phyloP scores from a whole-genome alignment of 1,140 invertebrate species.

The Sycobia sp. region DNA sequence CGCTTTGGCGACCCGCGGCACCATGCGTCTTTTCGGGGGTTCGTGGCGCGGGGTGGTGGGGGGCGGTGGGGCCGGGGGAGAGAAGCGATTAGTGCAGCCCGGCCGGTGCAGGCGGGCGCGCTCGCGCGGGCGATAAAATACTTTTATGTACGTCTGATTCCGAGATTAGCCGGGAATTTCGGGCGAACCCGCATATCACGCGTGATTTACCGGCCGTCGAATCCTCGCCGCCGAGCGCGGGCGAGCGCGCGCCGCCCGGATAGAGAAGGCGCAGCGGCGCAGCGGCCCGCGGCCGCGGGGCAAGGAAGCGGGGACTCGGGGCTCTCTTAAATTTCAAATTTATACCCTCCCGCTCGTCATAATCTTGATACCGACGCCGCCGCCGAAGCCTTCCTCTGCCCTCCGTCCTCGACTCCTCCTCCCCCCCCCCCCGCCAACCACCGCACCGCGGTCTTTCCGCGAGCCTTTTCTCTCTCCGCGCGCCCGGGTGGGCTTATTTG shows the following conservation, averaged over 20 bases:
- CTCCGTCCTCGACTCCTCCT: no score
- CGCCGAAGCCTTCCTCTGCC: no score
- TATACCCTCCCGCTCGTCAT: constrained; percentile 56
- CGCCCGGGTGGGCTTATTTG: constrained; percentile 55
- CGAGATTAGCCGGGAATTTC: constrained; percentile 61
- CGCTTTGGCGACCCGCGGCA: not conserved
- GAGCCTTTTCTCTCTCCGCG: constrained; percentile 20
- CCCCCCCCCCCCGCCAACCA: constrained; percentile 41
- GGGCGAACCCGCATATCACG: constrained; percentile 62
- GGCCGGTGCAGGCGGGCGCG: constrained; percentile 44
- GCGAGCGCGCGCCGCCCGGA: constrained; percentile 16
- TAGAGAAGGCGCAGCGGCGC: constrained; percentile 10
- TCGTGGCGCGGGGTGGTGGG: no score
- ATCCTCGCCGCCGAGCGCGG: no score
- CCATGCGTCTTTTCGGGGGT: constrained; percentile 44
- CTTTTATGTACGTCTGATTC: constrained; percentile 60
- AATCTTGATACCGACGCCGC: constrained; percentile 61
- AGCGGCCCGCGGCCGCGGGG: no score
- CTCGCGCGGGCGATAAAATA: constrained; percentile 55
- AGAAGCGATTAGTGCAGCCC: constrained; percentile 45
- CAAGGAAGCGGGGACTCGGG: constrained; percentile 45
- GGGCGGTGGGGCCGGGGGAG: not conserved
- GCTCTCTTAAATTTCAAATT: constrained; percentile 63
- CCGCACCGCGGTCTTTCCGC: no score
- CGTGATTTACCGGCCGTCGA: constrained; percentile 57